Base-by-base conservation (phyloP, 2,888 invertebrate species). In the Antitype chi region DNA sequence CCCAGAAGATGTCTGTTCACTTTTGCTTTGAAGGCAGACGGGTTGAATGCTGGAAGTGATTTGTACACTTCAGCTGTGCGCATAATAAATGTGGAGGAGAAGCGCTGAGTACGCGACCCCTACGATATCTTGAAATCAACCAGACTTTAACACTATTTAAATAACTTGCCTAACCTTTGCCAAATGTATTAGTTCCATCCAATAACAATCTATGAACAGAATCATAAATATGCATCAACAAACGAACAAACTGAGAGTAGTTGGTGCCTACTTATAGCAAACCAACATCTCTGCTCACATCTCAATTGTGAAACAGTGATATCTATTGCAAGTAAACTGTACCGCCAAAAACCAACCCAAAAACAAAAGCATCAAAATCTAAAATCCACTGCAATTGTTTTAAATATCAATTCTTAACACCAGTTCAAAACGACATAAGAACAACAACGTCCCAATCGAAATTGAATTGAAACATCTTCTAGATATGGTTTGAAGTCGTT, bases 231-330 rank as follows among this genome's bases (percentile, higher is more conserved):
- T 47, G 80, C 86, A 90, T 91, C 86, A 75, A 25, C 73, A 71
- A 88, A 88, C 85, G 72, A 82, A 71, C 80, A 90, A 89, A 92
- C 92, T 92, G 91, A 92, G 91, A 94, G 93, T 89, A 53, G 11
- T 55, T 47, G 3, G 25, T 73, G 75, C 23, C 38, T n/a, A 92
- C 92, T 93, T 93, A 94, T 93, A 93, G 92, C 86, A 89, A 91
- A 88, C 89, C 86, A 88, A 89, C 93, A 93, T 93, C 93, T 91
- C 83, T 23, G 23, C 75, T 91, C 93, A 94, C 94, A 95, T 95
- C 95, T 95, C 93, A 94, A 95, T 95, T 93, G 91, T 89, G 90
- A 94, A 91, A 95, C 95, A 95, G 94, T 95, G 91, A 91, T 93
- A 94, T 94, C 94, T 88, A 83, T 84, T 88, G 85, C 90, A 90